A percentile compares a stretch with the other conserved stretches of the same genome.
These are phyloP conservation scores for Spodoptera picta DNA, from an alignment of 2,888 invertebrate genomes.

Conservation along the genomic window DNA sequence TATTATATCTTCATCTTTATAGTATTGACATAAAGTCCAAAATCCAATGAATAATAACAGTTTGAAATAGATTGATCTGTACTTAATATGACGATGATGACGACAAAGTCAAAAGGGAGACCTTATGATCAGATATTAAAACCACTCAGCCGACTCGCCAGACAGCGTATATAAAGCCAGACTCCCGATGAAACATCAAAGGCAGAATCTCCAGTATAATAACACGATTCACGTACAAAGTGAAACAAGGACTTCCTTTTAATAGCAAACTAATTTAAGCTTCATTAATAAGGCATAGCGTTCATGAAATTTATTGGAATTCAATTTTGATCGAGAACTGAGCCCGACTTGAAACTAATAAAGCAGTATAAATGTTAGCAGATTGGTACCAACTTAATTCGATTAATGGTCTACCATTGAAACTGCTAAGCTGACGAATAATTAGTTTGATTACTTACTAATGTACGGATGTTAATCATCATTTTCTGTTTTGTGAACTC, in stretches of 20 bases:
- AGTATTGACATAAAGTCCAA: no score
- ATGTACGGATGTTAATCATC: slow-evolving; percentile 23
- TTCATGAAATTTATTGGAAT: slow-evolving; percentile 45
- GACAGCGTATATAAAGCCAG: no score
- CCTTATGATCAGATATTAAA: no score
- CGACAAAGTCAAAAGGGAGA: no score
- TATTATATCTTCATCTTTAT: no score
- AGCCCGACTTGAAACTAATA: slow-evolving; percentile 45
- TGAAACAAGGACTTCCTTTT: slow-evolving; percentile 20
- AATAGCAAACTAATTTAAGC: slow-evolving; percentile 25
- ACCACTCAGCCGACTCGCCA: no score
- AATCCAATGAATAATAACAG: no score
- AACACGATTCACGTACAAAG: slow-evolving; percentile 19
- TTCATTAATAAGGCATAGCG: slow-evolving; percentile 33
- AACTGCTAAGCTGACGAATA: slow-evolving; percentile 48
- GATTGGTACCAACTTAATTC: slow-evolving; percentile 56
- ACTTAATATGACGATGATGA: no score
- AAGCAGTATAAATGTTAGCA: slow-evolving; percentile 48
- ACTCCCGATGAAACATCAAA: background rate
- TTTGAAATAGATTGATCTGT: no score
- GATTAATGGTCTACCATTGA: slow-evolving; percentile 51
- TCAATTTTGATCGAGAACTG: slow-evolving; percentile 46
- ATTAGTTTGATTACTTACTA: slow-evolving; percentile 47
- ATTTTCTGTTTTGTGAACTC: slow-evolving; percentile 8
- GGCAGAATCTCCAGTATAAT: slow-evolving; percentile 1